Conservation (phyloP, 2,797 vertebrate species). For the Enteromius anoplus region DNA sequence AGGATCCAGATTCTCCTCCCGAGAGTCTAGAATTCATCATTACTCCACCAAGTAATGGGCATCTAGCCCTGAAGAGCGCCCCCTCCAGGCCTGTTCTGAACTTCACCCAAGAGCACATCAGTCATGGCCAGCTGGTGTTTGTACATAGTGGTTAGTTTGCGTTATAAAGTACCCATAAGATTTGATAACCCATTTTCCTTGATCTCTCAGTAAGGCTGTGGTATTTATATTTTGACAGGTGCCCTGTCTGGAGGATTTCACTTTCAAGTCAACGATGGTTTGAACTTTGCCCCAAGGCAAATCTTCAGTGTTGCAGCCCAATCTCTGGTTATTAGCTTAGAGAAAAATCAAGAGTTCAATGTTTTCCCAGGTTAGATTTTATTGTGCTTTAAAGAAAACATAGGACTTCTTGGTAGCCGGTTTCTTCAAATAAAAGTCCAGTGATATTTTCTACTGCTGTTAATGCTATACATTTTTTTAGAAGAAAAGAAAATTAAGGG, state of each 20-base stretch:
- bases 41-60: constrained; percentile 86
- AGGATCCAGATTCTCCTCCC: constrained; percentile 82
- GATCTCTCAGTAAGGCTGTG: neutral
- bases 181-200: neutral
- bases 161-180: neutral
- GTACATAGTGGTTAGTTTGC: constrained; percentile 79
- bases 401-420: neutral
- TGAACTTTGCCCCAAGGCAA: constrained; percentile 85
- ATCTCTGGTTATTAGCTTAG: constrained; percentile 78
- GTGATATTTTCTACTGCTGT: neutral
- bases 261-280: constrained; percentile 91
- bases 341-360: constrained; percentile 80
- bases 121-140: constrained; percentile 81
- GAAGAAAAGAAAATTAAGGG: neutral
- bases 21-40: constrained; percentile 81
- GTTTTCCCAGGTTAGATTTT: constrained; percentile 84
- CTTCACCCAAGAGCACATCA: constrained; percentile 88
- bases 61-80: constrained; percentile 83
- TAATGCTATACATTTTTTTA: neutral
- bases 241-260: constrained; percentile 86
- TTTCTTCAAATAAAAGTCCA: neutral
- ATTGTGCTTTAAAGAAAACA: neutral
- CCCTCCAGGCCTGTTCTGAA: constrained; percentile 81
- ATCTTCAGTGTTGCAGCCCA: constrained; percentile 85
- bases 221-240: constrained; percentile 66